phyloP scores from a whole-genome alignment of 2,888 invertebrate genomes.

The Hoplodrina ambigua region DNA sequence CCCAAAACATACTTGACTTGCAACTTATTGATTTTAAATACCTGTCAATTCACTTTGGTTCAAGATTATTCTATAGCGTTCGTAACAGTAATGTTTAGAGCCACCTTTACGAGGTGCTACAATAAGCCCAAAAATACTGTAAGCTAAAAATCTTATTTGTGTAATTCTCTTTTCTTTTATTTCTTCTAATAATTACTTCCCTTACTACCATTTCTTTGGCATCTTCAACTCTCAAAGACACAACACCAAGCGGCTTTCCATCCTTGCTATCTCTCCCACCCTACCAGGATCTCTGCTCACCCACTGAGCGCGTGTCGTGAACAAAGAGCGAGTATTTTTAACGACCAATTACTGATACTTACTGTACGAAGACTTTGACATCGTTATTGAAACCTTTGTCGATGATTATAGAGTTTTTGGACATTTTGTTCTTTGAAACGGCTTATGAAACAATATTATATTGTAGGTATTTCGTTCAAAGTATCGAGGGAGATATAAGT shows the following conservation, averaged over 20 bases:
- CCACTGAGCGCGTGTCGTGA: conserved; percentile 17
- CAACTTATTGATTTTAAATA: no score
- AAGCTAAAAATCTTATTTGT: neutral
- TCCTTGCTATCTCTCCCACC: neutral
- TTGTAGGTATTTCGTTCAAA: neutral
- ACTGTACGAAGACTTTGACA: conserved; percentile 35
- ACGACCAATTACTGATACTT: conserved; percentile 58
- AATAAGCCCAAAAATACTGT: neutral
- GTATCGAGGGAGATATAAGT: neutral
- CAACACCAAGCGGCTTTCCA: conserved; percentile 17
- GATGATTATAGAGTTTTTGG: conserved; percentile 6
- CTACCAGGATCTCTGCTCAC: conserved; percentile 6
- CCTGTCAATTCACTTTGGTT: neutral
- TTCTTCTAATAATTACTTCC: conserved; percentile 12
- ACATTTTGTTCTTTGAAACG: conserved; percentile 17
- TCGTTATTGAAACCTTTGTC: conserved; percentile 41
- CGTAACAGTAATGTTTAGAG: neutral
- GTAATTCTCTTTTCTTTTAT: neutral
- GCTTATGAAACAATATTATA: neutral
- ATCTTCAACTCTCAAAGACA: conserved; percentile 11
- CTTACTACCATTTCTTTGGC: conserved; percentile 15
- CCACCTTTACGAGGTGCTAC: neutral
- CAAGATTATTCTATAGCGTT: neutral
- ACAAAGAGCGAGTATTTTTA: conserved; percentile 55
- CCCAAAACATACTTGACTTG: no score